Evolutionary conservation across 2,113 vertebrate genomes (phyloP).

Genomic region (Pterocles burchelli): DNA sequence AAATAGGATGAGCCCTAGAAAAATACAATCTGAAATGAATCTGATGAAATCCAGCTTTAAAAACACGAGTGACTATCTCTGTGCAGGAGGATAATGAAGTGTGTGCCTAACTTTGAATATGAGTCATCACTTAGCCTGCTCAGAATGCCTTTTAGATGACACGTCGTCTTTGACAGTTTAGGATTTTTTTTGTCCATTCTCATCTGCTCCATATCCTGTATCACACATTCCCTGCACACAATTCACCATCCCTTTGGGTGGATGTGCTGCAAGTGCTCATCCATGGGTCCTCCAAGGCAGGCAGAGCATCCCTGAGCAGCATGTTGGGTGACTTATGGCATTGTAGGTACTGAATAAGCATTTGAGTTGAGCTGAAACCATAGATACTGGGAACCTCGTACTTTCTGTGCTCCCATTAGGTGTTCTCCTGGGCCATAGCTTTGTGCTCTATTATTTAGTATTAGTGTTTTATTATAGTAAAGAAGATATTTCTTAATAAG

Average conservation of each 20-base stretch:
- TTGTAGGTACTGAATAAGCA: not conserved
- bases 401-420: not conserved
- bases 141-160: not conserved
- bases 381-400: fast-evolving
- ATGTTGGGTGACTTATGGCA: not conserved
- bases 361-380: not conserved
- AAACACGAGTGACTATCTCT: not conserved
- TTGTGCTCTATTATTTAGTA: not conserved
- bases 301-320: not conserved
- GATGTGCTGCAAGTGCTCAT: not conserved
- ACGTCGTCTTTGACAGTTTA: not conserved
- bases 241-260: not conserved
- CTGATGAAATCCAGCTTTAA: not conserved
- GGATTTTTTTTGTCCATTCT: not conserved
- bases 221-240: not conserved
- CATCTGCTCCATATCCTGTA: not conserved
- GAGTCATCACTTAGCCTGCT: not conserved
- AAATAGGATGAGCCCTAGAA: not conserved
- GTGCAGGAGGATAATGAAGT: not conserved
- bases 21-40: not conserved
- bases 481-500: not conserved
- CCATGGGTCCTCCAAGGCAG: not conserved
- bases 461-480: not conserved
- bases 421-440: not conserved
- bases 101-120: not conserved